These are phyloP conservation scores for Orchestia grillus DNA, from an alignment of 1,140 invertebrate genomes.

Conservation along the genomic window DNA sequence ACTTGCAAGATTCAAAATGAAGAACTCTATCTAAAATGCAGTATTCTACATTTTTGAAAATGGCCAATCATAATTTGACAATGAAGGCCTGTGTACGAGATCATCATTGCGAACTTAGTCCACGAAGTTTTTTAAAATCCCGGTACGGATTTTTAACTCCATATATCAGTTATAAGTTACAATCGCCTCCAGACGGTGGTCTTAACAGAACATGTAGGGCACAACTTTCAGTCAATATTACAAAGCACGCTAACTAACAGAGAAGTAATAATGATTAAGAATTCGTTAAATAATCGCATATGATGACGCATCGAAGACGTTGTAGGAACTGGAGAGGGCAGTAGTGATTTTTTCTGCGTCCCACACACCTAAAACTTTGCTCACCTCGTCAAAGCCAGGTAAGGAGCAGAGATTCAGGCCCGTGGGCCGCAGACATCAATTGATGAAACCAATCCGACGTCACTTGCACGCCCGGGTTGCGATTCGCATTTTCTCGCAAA, in stretches of 20 bases:
- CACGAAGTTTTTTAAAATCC: neutral
- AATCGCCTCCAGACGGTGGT: neutral
- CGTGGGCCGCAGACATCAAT: conserved; percentile 25
- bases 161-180: too few relatives aligned
- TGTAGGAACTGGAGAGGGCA: neutral
- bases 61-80: neutral
- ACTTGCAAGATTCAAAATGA: too few relatives aligned
- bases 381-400: conserved; percentile 66
- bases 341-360: neutral
- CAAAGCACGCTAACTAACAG: neutral
- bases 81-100: neutral
- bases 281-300: neutral
- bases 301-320: neutral
- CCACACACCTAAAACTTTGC: conserved; percentile 68
- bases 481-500: neutral
- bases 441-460: too few relatives aligned
- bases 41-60: neutral
- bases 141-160: neutral
- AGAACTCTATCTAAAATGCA: too few relatives aligned
- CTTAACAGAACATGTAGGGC: neutral
- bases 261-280: neutral
- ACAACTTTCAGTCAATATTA: neutral
- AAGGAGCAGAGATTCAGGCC: conserved; percentile 70
- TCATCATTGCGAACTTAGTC: neutral
- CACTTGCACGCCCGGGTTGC: neutral